Conservation (phyloP, 2,888 invertebrate genomes). For the Macroteleia sp. region DNA sequence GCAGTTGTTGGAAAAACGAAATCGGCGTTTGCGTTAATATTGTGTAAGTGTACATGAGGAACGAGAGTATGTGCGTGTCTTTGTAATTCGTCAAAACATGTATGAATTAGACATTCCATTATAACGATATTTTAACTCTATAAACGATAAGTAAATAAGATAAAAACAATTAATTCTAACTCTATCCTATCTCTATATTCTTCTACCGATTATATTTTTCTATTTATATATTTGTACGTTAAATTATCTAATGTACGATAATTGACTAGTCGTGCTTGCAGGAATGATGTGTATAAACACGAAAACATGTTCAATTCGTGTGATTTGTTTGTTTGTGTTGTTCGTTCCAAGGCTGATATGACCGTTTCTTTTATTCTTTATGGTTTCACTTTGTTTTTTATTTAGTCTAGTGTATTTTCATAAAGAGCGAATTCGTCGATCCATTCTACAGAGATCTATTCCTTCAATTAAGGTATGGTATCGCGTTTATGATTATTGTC, state of each 20-base stretch:
- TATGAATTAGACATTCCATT: constrained; percentile 73
- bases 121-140: constrained; percentile 72
- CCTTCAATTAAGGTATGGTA: constrained; percentile 8
- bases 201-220: constrained; percentile 84
- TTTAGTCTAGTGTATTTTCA: background rate
- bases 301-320: constrained; percentile 50
- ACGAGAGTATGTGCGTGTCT: constrained; percentile 27
- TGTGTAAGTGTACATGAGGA: constrained; percentile 28
- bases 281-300: constrained; percentile 63
- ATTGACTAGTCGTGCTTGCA: constrained; percentile 77
- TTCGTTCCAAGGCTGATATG: constrained; percentile 58
- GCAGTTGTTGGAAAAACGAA: constrained; percentile 29
- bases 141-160: constrained; percentile 65
- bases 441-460: too few species aligned
- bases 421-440: constrained; percentile 6
- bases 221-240: constrained; percentile 83
- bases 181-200: constrained; percentile 83
- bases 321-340: constrained; percentile 51
- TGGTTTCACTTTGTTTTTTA: background rate
- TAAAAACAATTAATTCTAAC: constrained; percentile 78
- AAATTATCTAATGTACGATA: constrained; percentile 80
- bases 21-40: constrained; percentile 8
- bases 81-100: constrained; percentile 66
- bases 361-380: constrained; percentile 24
- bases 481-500: too few species aligned